Percentiles rank a stretch among this genome's conserved stretches.
These are phyloP conservation scores for Drosophila sordidula DNA, from an alignment of 2,888 invertebrate species.

Conservation along the genomic window DNA sequence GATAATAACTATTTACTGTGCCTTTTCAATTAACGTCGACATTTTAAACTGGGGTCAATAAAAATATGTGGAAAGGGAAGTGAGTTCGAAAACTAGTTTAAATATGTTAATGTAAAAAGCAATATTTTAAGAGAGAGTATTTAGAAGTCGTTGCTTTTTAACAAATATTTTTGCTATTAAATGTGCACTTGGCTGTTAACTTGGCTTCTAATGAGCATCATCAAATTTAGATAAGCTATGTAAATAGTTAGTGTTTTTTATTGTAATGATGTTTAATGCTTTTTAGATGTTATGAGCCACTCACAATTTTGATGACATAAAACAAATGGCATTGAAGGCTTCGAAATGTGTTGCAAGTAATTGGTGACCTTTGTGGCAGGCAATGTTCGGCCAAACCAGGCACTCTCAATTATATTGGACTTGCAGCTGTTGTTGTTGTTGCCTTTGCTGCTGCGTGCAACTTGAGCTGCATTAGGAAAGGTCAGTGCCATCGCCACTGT, in stretches of 20 bases:
- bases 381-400: slow-evolving; percentile 22
- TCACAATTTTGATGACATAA: slow-evolving; percentile 17
- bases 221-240: slow-evolving; percentile 35
- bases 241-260: slow-evolving; percentile 20
- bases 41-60: not conserved
- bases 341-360: slow-evolving; percentile 7
- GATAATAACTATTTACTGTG: not conserved
- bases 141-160: not conserved
- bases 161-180: not conserved
- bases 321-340: slow-evolving; percentile 25
- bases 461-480: slow-evolving; percentile 78
- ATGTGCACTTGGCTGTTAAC: too few species aligned
- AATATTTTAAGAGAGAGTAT: not conserved
- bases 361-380: slow-evolving; percentile 31
- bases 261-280: slow-evolving; percentile 14
- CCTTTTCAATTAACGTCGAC: not conserved
- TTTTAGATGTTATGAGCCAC: slow-evolving; percentile 20
- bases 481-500: slow-evolving; percentile 72
- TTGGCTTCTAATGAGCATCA: slow-evolving; percentile 25
- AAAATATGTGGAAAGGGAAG: not conserved
- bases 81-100: not conserved
- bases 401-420: slow-evolving; percentile 38
- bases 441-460: slow-evolving; percentile 59
- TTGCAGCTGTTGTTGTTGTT: slow-evolving; percentile 24
- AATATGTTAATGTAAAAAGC: too few species aligned